Conservation (phyloP, 2,797 vertebrate genomes). For the Peromyscus attwateri region DNA sequence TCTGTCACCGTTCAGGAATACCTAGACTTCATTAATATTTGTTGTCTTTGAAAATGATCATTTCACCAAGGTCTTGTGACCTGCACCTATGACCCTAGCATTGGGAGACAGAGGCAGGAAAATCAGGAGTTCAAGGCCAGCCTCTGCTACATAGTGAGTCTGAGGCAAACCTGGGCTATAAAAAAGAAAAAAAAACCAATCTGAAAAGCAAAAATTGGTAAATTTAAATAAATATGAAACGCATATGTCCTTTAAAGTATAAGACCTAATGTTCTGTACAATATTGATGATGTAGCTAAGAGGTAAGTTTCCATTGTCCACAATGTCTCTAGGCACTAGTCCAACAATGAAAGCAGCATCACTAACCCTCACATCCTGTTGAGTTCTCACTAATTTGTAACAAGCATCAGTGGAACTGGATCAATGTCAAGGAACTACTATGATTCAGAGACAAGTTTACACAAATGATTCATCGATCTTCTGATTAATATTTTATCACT, state of each 20-base stretch:
- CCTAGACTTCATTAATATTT: background rate
- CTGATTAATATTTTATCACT: background rate
- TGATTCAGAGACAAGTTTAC: background rate
- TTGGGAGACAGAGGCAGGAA: background rate
- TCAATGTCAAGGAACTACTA: background rate
- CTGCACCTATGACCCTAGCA: background rate
- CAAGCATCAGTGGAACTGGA: background rate
- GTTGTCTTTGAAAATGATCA: background rate
- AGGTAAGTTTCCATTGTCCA: background rate
- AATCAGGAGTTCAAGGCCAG: background rate
- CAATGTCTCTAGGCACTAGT: constrained; percentile 1
- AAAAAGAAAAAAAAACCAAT: background rate
- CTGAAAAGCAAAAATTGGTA: background rate
- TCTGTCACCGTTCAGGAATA: background rate
- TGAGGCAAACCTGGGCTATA: background rate
- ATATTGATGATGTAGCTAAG: background rate
- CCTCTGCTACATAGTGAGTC: background rate
- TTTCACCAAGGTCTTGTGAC: background rate
- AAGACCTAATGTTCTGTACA: background rate
- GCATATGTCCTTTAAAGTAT: background rate
- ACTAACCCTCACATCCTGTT: background rate
- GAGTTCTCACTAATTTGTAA: background rate
- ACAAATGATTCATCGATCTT: background rate
- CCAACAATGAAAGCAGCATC: background rate
- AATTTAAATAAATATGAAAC: background rate